Base-by-base conservation (phyloP, 2,888 invertebrate genomes). In the Stenodema calcarata region DNA sequence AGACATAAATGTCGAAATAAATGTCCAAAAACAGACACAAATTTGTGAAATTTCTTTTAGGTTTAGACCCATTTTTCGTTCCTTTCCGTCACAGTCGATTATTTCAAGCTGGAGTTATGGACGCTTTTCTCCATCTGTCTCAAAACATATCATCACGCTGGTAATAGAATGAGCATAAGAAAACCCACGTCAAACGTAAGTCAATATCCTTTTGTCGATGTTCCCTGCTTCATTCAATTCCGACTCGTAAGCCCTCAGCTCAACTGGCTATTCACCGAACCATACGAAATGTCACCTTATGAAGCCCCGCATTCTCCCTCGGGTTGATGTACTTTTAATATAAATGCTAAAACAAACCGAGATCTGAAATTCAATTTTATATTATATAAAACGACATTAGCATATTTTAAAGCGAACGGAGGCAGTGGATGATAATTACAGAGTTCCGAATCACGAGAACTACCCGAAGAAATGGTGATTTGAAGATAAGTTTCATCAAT, bases 291-390 rank as follows among this genome's bases (percentile, higher is more conserved):
- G 70, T 70, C 70, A 70, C 70, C 35, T 70, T 27, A 30, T 28
- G 28, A 70, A 79, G 50, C 27, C 79, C 50, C 47, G 47, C 23
- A 18, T 18, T 6, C 12, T 79, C 28, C 12, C 28, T 50, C 0
- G 18, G 27, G 50, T 79, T 79, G 79, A 79, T 79, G 79, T 79
- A 7, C 44, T 47, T 79, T 79, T 79, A 79, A 79, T 79, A 79
- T 79, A 79, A 79, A 79, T 79, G 79, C 79, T 79, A 79, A 79
- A 79, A 79, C 79, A 79, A 79, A 47, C 79, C 47, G 79, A 16
- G 30, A 79, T 79, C 50, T 79, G 50, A 79, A 79, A 79, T 79
- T 79, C 79, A 79, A 79, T 79, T 79, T 79, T 47, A 44, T 27
- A 47, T n/a, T n/a, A n/a, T 27, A 47, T n/a, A 35, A 50, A 47